Percentiles rank a stretch among this genome's conserved stretches.
phyloP scores from a whole-genome alignment of 2,113 vertebrate species.

The Xiphophorus maculatus region DNA sequence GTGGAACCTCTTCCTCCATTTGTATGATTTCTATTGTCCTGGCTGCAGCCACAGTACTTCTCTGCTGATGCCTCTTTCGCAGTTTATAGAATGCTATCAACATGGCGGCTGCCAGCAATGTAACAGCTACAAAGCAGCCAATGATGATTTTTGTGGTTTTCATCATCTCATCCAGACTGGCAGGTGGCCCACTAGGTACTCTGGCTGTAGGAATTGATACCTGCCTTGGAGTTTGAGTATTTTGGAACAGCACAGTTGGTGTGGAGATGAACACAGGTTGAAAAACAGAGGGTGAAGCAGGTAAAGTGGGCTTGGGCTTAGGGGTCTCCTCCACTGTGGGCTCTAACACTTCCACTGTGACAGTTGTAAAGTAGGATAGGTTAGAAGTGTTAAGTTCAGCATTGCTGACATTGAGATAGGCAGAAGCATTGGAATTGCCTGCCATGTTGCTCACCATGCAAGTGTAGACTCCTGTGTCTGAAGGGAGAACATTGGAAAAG shows the following conservation, averaged over 20 bases:
- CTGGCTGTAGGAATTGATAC: constrained; percentile 85
- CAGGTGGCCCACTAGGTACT: constrained; percentile 82
- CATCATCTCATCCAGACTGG: constrained; percentile 98
- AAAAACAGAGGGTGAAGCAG: constrained; percentile 92
- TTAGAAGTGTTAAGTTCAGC: constrained; percentile 97
- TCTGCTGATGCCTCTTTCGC: constrained; percentile 95
- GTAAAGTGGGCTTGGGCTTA: constrained; percentile 89
- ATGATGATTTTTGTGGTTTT: constrained; percentile 99
- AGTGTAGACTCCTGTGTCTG: constrained; percentile 93
- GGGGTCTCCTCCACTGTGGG: constrained; percentile 88
- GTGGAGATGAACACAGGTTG: constrained; percentile 96
- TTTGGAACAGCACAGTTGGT: constrained; percentile 91
- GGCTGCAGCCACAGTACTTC: constrained; percentile 91
- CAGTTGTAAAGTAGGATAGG: constrained; percentile 97
- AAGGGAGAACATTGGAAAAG: constrained; percentile 91
- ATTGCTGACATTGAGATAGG: constrained; percentile 95
- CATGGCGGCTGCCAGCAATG: constrained; percentile 94
- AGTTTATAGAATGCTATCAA: constrained; percentile 98
- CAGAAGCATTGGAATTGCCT: constrained; percentile 95
- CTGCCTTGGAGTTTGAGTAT: constrained; percentile 89
- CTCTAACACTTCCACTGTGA: constrained; percentile 93
- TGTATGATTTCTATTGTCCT: constrained; percentile 95
- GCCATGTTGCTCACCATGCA: constrained; percentile 99
- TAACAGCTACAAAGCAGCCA: constrained; percentile 97
- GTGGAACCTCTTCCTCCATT: constrained; percentile 90